A percentile compares a stretch with the other conserved stretches of the same genome.
phyloP scores from a whole-genome alignment of 1,140 invertebrate species.

The Drosophila pectinifera region DNA sequence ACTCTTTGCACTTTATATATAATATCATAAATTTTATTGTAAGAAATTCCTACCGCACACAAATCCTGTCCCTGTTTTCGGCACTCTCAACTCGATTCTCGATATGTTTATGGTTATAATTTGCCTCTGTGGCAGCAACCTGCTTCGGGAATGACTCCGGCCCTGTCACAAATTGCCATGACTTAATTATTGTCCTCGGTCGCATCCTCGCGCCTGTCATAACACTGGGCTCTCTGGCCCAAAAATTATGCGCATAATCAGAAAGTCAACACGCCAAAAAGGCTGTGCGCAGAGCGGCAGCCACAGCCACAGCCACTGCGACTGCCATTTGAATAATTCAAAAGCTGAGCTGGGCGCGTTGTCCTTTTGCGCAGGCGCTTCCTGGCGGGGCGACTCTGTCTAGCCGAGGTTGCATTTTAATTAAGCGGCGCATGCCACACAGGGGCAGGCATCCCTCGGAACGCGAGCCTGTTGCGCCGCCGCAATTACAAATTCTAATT shows the following conservation, averaged over 20 bases:
- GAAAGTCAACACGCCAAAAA: constrained; percentile 77
- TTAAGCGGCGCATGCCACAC: constrained; percentile 78
- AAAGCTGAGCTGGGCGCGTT: constrained; percentile 73
- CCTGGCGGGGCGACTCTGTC: constrained; percentile 25
- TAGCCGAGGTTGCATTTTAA: constrained; percentile 75
- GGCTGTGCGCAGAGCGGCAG: constrained; percentile 63
- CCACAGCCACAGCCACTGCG: constrained; percentile 19
- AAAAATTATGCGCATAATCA: constrained; percentile 84
- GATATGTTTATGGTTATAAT: constrained; percentile 24
- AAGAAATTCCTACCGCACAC: too few relatives aligned
- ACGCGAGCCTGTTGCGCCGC: constrained; percentile 71
- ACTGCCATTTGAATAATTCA: constrained; percentile 78
- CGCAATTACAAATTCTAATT: constrained; percentile 84
- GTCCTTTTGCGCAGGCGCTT: constrained; percentile 80
- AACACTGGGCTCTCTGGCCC: constrained; percentile 38
- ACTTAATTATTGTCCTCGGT: constrained; percentile 70
- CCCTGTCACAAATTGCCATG: constrained; percentile 66
- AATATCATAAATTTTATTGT: not conserved
- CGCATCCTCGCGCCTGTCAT: constrained; percentile 51
- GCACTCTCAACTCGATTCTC: too few relatives aligned
- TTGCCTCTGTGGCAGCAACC: constrained; percentile 30
- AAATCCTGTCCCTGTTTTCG: constrained; percentile 3
- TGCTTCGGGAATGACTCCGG: constrained; percentile 25
- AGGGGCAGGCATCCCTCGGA: constrained; percentile 37
- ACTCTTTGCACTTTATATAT: not conserved